Base-by-base conservation (phyloP, 2,888 invertebrate species). In the Horisme vitalbata region DNA sequence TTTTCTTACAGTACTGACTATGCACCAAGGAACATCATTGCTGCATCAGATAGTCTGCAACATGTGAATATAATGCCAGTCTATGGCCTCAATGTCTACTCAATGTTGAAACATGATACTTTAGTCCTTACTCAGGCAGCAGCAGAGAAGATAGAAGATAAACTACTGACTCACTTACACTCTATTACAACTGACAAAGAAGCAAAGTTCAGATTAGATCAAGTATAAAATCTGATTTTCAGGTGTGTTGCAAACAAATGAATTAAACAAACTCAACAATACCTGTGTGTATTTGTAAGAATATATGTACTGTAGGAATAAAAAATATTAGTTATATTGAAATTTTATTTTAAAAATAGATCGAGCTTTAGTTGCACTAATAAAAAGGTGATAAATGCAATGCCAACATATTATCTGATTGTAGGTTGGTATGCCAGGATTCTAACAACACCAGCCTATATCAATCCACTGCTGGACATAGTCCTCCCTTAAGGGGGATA, bases 71-170 rank as follows among this genome's bases (percentile, higher is more conserved):
- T 99, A 13, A 97, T 99, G 97, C 99, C 99, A 6, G 94, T 94
- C 0, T 99, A 98, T 86, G 97, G 97, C 68, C 90, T 99, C 9
- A 99, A 99, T 90, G 97, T 98, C 0, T 95, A 95, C 84, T 98
- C 98, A 21, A 98, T 99, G 96, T 77, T 99, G 52, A 99, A 99
- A 85, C 96, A 99, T 80, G 95, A 97, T 53, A 99, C 98, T 0
- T 83, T 99, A 6, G 94, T 99, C 3, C 76, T 99, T 2, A 98
- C 98, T 0, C 84, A 94, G 55, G 91, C 93, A 30, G 98, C 99
- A 0, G 93, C 96, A 0, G 94, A 97, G 65, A 92, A 91, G 68
- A 93, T 99, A 55, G 97, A 99, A 83, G 93, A 95, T 35, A 94
- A 92, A 69, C 72, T 97, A 52, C 73, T 97, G 8, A 91, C 83